A percentile compares a stretch with the other conserved stretches of the same genome.
Conservation (phyloP, 2,888 invertebrate species). For the Chrysopilus asiliformis region DNA sequence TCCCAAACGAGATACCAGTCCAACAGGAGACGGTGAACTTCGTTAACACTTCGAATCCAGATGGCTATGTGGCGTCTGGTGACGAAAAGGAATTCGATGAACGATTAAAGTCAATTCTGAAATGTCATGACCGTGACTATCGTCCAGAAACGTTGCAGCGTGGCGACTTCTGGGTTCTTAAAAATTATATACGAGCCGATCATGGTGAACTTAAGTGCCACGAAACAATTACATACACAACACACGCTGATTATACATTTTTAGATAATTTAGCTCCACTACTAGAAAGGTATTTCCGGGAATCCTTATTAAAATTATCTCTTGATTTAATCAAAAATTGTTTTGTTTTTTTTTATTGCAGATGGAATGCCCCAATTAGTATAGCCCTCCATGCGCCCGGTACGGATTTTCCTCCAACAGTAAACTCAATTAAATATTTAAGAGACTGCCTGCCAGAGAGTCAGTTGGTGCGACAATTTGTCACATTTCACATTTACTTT, state of each 20-base stretch:
- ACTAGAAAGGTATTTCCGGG: conserved; percentile 45
- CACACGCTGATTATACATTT: conserved; percentile 84
- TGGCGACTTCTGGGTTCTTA: conserved; percentile 77
- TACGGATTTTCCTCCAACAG: conserved; percentile 60
- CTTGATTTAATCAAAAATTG: neutral
- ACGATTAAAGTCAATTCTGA: conserved; percentile 35
- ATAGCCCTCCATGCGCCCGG: conserved; percentile 81
- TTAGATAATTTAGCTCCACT: conserved; percentile 78
- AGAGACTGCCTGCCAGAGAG: conserved; percentile 56
- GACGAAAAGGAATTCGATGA: conserved; percentile 35
- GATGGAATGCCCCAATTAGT: conserved; percentile 80
- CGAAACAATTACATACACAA: conserved; percentile 80
- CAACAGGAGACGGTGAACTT: conserved; percentile 12
- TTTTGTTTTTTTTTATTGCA: conserved; percentile 20
- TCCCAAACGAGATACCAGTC: neutral
- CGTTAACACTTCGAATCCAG: conserved; percentile 27
- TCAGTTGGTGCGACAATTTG: conserved; percentile 58
- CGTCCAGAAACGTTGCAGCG: conserved; percentile 51
- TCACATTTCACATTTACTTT: conserved; percentile 83
- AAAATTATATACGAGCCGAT: conserved; percentile 69
- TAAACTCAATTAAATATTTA: conserved; percentile 68
- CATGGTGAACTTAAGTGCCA: conserved; percentile 57
- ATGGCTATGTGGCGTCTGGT: conserved; percentile 28
- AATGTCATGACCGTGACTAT: conserved; percentile 50
- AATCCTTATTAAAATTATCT: neutral